Percentiles rank a stretch among this genome's conserved stretches.
phyloP scores from a whole-genome alignment of 1,140 invertebrate species.

The Calephelis nemesis region DNA sequence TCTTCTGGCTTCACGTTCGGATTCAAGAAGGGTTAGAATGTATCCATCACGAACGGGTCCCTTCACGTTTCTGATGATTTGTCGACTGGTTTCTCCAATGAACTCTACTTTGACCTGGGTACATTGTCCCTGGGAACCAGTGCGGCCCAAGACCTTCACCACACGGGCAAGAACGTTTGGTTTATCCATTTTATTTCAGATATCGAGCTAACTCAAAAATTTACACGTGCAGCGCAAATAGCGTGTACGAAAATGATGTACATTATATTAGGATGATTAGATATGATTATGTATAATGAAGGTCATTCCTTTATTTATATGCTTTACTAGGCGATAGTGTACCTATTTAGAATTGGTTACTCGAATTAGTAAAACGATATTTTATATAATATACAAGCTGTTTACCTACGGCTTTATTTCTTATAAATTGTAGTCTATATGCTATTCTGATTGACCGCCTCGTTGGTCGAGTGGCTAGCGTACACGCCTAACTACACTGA shows the following conservation, averaged over 20 bases:
- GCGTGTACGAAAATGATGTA: slow-evolving; percentile 61
- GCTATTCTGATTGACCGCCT: too few relatives aligned
- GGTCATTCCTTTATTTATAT: too few relatives aligned
- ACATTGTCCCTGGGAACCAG: slow-evolving; percentile 99
- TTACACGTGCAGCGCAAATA: slow-evolving; percentile 67
- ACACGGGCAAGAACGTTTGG: slow-evolving; percentile 91
- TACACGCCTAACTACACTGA: too few relatives aligned
- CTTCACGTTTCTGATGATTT: slow-evolving; percentile 99
- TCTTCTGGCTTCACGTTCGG: slow-evolving; percentile 98
- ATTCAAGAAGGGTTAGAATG: slow-evolving; percentile 97
- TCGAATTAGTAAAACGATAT: too few relatives aligned
- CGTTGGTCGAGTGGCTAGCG: too few relatives aligned
- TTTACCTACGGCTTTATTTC: too few relatives aligned
- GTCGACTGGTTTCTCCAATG: slow-evolving; percentile 97
- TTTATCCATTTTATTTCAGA: slow-evolving; percentile 86
- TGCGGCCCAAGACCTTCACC: slow-evolving; percentile 97
- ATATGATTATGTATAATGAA: too few relatives aligned
- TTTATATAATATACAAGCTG: too few relatives aligned
- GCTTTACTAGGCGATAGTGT: too few relatives aligned
- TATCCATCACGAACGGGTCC: slow-evolving; percentile 99
- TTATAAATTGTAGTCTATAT: too few relatives aligned
- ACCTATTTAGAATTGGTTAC: too few relatives aligned
- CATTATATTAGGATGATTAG: too few relatives aligned
- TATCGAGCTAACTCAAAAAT: slow-evolving; percentile 52
- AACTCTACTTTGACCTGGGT: slow-evolving; percentile 99